Percentiles rank a stretch among this genome's conserved stretches.
Evolutionary conservation across 2,888 invertebrate species (phyloP).

Genomic region (Drosophila nigricruria): DNA sequence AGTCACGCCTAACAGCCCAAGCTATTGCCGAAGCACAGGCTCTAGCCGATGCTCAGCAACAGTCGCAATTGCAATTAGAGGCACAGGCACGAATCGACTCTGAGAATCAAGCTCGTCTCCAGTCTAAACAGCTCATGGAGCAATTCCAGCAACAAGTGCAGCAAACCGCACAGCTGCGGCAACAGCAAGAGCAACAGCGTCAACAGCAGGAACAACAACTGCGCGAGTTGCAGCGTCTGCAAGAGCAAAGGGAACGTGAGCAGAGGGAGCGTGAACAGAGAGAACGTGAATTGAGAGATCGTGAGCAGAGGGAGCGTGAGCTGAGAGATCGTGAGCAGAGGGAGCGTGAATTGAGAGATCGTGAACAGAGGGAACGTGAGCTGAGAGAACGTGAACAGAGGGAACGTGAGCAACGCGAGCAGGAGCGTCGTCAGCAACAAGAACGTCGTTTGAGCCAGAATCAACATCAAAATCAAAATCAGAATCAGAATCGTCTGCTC

Average conservation of each 20-base stretch:
- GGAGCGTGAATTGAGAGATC: not conserved
- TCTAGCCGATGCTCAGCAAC: slow-evolving; percentile 76
- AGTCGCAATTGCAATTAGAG: slow-evolving; percentile 85
- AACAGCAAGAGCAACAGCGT: slow-evolving; percentile 72
- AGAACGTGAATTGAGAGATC: slow-evolving; percentile 8
- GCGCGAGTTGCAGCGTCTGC: slow-evolving; percentile 76
- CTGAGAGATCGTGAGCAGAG: slow-evolving; percentile 73
- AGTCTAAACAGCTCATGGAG: slow-evolving; percentile 83
- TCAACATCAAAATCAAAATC: slow-evolving; percentile 42
- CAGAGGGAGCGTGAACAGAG: slow-evolving; percentile 50
- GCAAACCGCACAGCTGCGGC: slow-evolving; percentile 74
- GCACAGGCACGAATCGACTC: slow-evolving; percentile 87
- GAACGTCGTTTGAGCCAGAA: slow-evolving; percentile 48
- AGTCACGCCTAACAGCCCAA: slow-evolving; percentile 80
- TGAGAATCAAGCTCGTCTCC: slow-evolving; percentile 86
- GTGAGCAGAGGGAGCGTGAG: slow-evolving; percentile 56
- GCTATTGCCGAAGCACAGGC: slow-evolving; percentile 83
- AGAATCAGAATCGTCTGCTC: slow-evolving; percentile 77
- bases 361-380: slow-evolving; percentile 39
- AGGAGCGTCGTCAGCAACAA: slow-evolving; percentile 56
- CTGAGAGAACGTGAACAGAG: slow-evolving; percentile 11
- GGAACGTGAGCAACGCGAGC: slow-evolving; percentile 35
- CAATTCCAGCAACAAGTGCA: slow-evolving; percentile 84
- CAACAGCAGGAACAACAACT: slow-evolving; percentile 69
- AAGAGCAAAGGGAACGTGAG: slow-evolving; percentile 52